Evolutionary conservation across 2,888 invertebrate species (phyloP), one percentile per base, ranked within the genome.

Genomic region (Axea sp.): DNA sequence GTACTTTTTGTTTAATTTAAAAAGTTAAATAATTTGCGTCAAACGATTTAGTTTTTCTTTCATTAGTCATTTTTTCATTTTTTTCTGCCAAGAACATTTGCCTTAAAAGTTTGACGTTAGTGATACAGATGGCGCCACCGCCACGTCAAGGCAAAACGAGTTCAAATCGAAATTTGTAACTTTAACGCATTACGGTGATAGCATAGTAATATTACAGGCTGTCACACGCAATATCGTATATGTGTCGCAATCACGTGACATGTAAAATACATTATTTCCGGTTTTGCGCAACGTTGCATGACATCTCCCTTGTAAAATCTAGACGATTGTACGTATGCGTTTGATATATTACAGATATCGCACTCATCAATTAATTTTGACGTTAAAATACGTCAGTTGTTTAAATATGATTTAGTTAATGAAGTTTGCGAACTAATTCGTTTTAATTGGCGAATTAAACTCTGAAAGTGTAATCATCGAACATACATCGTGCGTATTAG

Each of bases 241-340:
- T 35, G 60, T 33, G 51, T 69, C 24, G 47, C 60, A 69, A 47
- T 69, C 60, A 69, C 69, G 53, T 69, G 69, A 69, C 69, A 69
- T 60, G 60, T 69, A 55, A 60, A 69, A 69, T 69, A 47, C 53
- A 69, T 69, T 60, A 69, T 69, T 69, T 69, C 69, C 69, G 69
- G 35, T 53, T 60, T 45, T 0, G 55, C 28, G 47, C 53, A 60
- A 60, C 55, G 60, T 60, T 43, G 59, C 53, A 51, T 45, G 68
- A 69, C 68, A 60, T 60, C 45, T 69, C 68, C 35, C 43, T 45
- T 69, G 60, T 55, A 59, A 67, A 57, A 67, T 67, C 57, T 57
- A 11, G 55, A 14, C 9, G 30, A 47, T 49, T 59, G 28, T 51
- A 57, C 39, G 24, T 17, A 57, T 35, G 33, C 24, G 35, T 15